Conservation (phyloP, 2,113 vertebrate species). For the Cynoglossus semilaevis region DNA sequence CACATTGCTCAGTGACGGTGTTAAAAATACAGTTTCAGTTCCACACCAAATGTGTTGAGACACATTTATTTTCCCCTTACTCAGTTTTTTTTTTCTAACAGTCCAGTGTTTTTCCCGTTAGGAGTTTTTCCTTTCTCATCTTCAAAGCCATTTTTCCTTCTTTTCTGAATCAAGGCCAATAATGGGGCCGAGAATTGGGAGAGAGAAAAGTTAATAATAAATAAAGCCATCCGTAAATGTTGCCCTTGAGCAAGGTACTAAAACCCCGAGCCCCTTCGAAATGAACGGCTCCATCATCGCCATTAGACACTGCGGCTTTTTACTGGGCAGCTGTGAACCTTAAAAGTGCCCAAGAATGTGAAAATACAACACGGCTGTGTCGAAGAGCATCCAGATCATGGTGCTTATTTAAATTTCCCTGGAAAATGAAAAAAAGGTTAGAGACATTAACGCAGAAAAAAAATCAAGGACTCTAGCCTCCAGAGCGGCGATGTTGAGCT, state of each 20-base stretch:
- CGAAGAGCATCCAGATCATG: background rate
- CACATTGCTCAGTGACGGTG: background rate
- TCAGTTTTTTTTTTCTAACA: background rate
- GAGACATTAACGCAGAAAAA: background rate
- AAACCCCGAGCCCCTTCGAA: background rate
- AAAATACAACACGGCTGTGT: background rate
- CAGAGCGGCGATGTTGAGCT: conserved; percentile 1
- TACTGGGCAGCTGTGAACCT: conserved; percentile 5
- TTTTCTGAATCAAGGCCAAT: conserved; percentile 17
- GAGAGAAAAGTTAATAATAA: conserved; percentile 2
- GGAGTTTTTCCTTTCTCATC: background rate
- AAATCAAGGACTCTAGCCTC: background rate
- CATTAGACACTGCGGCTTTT: conserved; percentile 1
- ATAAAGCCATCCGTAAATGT: background rate
- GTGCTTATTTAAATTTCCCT: conserved; percentile 3
- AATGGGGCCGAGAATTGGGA: background rate
- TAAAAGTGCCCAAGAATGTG: conserved; percentile 15
- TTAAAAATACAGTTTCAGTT: background rate
- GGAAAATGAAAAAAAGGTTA: conserved; percentile 3
- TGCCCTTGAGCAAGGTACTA: conserved; percentile 13
- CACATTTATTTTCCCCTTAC: background rate
- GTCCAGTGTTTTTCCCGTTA: background rate
- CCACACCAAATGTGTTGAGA: background rate
- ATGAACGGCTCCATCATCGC: conserved; percentile 11
- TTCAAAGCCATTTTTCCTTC: conserved; percentile 1